Evolutionary conservation across 1,140 invertebrate genomes (phyloP).

Genomic region (Neocloeon triangulifer): DNA sequence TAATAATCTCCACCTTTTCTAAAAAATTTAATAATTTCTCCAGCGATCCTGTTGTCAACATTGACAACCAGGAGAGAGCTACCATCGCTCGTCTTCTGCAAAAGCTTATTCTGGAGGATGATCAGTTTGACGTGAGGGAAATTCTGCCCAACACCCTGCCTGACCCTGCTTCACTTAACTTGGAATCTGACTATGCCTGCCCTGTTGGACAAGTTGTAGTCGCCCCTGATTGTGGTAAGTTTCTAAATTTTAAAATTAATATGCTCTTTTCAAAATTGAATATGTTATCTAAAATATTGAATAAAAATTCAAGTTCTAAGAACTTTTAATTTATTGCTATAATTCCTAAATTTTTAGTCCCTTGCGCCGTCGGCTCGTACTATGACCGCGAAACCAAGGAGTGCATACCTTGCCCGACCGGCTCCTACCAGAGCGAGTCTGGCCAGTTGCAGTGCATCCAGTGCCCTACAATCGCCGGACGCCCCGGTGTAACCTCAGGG

Average conservation of each 20-base stretch:
- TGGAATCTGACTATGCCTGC: slow-evolving; percentile 82
- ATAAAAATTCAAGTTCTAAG: background rate
- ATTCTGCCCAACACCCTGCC: slow-evolving; percentile 85
- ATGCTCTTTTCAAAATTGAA: background rate
- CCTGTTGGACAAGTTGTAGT: slow-evolving; percentile 79
- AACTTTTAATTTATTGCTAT: too few relatives aligned
- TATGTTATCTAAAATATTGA: background rate
- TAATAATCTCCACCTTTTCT: background rate
- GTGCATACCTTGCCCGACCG: slow-evolving; percentile 67
- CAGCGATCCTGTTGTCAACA: slow-evolving; percentile 73
- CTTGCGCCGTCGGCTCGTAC: slow-evolving; percentile 81
- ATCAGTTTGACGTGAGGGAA: slow-evolving; percentile 78
- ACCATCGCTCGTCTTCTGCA: slow-evolving; percentile 62
- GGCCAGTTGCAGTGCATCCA: slow-evolving; percentile 70
- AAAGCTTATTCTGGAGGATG: slow-evolving; percentile 71
- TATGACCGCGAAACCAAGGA: slow-evolving; percentile 48
- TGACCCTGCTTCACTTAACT: slow-evolving; percentile 64
- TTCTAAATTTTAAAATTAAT: background rate
- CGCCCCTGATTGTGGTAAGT: slow-evolving; percentile 67
- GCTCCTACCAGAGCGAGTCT: slow-evolving; percentile 82
- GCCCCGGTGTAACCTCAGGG: slow-evolving; percentile 65
- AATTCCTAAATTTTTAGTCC: slow-evolving; percentile 45
- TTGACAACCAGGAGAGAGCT: slow-evolving; percentile 64
- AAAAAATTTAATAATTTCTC: slow-evolving; percentile 9
- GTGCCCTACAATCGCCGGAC: slow-evolving; percentile 69